Conservation (phyloP, 2,113 vertebrate genomes). For the Origma solitaria region DNA sequence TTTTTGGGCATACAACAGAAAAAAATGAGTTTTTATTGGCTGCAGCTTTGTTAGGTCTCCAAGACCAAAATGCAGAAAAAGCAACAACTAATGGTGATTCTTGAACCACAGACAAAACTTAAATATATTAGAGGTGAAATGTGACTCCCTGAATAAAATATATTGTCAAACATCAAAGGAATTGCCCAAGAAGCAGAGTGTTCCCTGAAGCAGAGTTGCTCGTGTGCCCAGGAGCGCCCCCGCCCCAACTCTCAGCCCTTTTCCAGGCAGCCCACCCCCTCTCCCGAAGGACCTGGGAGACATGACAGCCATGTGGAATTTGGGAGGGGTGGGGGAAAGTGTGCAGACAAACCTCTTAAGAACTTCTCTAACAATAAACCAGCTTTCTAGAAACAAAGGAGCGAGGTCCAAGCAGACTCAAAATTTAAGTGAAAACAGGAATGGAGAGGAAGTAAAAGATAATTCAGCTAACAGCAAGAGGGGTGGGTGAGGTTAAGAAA, state of each 20-base stretch:
- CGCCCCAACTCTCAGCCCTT: not conserved
- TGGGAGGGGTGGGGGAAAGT: not conserved
- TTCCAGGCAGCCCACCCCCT: not conserved
- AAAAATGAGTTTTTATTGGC: constrained; percentile 78
- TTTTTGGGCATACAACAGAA: constrained; percentile 76
- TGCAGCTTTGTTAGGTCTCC: constrained; percentile 68
- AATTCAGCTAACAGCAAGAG: not conserved
- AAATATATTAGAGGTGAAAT: constrained; percentile 69
- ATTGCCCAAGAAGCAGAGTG: constrained; percentile 32
- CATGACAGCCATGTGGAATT: not conserved
- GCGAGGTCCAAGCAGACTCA: not conserved
- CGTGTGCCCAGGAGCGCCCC: not conserved
- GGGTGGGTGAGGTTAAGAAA: not conserved
- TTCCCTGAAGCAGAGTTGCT: constrained; percentile 49
- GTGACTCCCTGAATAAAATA: constrained; percentile 62
- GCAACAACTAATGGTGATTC: constrained; percentile 68
- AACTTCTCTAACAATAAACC: not conserved
- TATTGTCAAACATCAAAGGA: constrained; percentile 57
- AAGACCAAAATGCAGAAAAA: constrained; percentile 71
- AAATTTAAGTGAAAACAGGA: not conserved
- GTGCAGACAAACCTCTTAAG: not conserved
- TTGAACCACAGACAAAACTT: constrained; percentile 70
- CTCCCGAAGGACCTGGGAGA: not conserved
- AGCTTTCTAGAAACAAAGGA: constrained; percentile 4
- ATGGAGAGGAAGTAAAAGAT: not conserved